These are phyloP conservation scores for Numenius arquata DNA, from an alignment of 2,113 vertebrate genomes.

Conservation along the genomic window DNA sequence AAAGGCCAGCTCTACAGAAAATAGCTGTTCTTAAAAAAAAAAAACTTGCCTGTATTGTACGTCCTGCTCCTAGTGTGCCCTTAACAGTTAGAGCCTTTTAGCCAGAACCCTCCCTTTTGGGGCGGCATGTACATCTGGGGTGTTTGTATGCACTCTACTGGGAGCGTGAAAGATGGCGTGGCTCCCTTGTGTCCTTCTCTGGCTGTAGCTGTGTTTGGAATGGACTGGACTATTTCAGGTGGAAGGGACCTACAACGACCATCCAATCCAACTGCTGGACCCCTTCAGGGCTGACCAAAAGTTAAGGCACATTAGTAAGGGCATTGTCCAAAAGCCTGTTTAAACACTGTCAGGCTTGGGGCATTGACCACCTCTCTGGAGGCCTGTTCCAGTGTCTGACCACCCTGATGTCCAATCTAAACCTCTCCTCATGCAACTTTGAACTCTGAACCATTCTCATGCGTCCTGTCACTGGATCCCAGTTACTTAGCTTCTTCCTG, in stretches of 20 bases:
- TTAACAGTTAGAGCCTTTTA: background rate
- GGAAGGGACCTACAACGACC: background rate
- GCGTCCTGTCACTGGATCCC: fast-evolving
- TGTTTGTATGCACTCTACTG: background rate
- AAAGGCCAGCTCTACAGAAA: background rate
- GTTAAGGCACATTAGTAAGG: background rate
- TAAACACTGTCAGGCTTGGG: background rate
- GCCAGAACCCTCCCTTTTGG: background rate
- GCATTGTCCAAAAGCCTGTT: background rate
- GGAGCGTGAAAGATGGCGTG: background rate
- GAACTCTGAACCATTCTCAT: background rate
- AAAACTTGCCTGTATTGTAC: background rate
- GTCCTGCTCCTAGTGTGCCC: background rate
- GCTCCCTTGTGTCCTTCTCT: background rate
- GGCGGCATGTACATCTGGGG: background rate
- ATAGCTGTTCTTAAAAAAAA: background rate
- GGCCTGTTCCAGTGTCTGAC: background rate
- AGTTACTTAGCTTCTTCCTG: background rate
- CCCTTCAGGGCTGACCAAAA: background rate
- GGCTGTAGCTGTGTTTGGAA: background rate
- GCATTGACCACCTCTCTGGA: fast-evolving
- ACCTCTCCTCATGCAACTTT: fast-evolving
- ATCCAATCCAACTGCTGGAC: background rate
- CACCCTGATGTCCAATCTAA: background rate
- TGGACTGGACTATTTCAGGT: background rate